A percentile compares a stretch with the other conserved stretches of the same genome.
Evolutionary conservation across 1,140 invertebrate genomes (phyloP).

Genomic region (Pogonomyrmex barbatus): DNA sequence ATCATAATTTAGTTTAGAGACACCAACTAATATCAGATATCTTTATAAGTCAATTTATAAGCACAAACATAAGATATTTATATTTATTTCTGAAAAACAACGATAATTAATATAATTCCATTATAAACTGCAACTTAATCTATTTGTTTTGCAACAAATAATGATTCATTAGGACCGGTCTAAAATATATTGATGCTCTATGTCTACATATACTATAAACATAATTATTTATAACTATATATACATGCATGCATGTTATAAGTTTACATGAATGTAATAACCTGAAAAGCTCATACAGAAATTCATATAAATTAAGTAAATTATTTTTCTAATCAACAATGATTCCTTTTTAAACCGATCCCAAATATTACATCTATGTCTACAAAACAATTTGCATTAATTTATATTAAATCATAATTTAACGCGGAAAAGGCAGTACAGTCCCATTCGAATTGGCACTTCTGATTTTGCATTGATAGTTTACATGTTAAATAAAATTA

Average conservation of each 20-base stretch:
- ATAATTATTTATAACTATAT: neutral
- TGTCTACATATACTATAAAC: neutral
- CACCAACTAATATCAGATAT: neutral
- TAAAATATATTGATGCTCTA: neutral
- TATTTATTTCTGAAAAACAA: conserved; percentile 19
- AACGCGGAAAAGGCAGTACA: conserved; percentile 25
- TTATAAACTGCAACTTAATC: neutral
- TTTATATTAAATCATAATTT: neutral
- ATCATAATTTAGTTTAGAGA: conserved; percentile 7
- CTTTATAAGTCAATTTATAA: neutral
- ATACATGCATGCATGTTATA: neutral
- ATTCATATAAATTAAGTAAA: neutral
- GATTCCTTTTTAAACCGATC: conserved; percentile 10
- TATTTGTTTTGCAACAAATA: neutral
- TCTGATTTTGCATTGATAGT: neutral
- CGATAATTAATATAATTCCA: conserved; percentile 29
- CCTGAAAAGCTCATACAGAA: neutral
- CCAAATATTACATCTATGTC: neutral
- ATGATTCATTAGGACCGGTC: neutral
- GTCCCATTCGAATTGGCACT: conserved; percentile 40
- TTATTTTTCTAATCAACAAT: neutral
- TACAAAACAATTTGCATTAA: conserved; percentile 2
- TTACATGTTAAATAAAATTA: conserved; percentile 48
- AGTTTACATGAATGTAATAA: neutral
- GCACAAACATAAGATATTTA: neutral